Evolutionary conservation across 2,113 vertebrate species (phyloP).

Genomic region (Sinocyclocheilus anshuiensis): DNA sequence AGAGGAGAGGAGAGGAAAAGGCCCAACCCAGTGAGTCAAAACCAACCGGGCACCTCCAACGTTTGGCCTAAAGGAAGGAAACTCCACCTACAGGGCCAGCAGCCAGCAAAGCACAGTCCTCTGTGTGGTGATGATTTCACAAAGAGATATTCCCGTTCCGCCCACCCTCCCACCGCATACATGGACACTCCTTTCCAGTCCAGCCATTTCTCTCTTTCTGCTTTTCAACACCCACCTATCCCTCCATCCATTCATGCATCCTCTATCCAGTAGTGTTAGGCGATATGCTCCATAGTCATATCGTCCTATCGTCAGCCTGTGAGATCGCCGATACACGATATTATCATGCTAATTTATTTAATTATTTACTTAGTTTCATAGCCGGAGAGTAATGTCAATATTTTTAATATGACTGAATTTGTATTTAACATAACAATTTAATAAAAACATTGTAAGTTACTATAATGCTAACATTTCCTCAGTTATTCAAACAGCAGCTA

Average conservation of each 20-base stretch:
- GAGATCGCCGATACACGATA: too few relatives aligned
- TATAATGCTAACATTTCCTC: too few relatives aligned
- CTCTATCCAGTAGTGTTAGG: not conserved
- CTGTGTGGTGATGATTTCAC: conserved; percentile 74
- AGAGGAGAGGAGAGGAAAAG: conserved; percentile 50
- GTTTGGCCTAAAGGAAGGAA: conserved; percentile 50
- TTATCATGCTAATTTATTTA: too few relatives aligned
- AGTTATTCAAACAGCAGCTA: too few relatives aligned
- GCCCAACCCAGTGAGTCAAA: conserved; percentile 18
- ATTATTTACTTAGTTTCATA: too few relatives aligned
- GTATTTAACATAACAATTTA: too few relatives aligned
- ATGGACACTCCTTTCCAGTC: conserved; percentile 55
- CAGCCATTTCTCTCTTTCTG: conserved; percentile 40
- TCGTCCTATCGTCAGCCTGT: too few relatives aligned
- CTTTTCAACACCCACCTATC: not conserved
- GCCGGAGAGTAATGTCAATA: too few relatives aligned
- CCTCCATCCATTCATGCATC: conserved; percentile 20
- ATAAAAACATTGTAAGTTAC: too few relatives aligned
- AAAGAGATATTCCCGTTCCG: conserved; percentile 61
- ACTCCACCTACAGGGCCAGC: conserved; percentile 62
- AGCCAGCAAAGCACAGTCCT: conserved; percentile 75
- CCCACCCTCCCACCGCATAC: conserved; percentile 47
- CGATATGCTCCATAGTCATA: too few relatives aligned
- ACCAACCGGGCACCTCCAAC: conserved; percentile 40
- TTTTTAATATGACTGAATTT: too few relatives aligned